phyloP scores from a whole-genome alignment of 2,113 vertebrate species.

The Chamaea fasciata region DNA sequence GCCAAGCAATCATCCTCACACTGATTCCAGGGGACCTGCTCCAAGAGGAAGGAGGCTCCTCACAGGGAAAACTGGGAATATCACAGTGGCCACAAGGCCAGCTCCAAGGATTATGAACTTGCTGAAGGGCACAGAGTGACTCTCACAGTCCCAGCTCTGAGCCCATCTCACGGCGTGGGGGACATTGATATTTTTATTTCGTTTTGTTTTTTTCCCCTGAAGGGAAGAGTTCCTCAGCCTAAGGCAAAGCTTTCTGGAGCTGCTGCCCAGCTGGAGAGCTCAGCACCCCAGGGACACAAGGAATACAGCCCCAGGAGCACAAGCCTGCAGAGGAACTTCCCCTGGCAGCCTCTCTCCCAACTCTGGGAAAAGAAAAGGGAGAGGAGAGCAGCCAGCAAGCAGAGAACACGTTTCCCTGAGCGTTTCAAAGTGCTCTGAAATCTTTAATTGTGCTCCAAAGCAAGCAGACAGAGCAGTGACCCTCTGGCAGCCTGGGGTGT shows the following conservation, averaged over 20 bases:
- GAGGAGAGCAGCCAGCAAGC: neutral
- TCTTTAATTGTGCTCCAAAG: neutral
- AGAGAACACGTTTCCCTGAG: neutral
- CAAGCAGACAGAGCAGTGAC: neutral
- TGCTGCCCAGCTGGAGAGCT: neutral
- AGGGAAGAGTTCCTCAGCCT: neutral
- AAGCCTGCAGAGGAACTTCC: neutral
- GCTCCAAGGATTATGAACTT: neutral
- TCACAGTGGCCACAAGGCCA: rapidly evolving
- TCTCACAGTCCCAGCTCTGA: neutral
- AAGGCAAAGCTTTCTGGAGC: neutral
- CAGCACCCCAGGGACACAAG: too few relatives aligned
- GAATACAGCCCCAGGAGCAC: neutral
- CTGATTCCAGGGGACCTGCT: neutral
- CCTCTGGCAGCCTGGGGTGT: neutral
- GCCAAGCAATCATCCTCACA: neutral
- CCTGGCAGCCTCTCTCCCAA: rapidly evolving
- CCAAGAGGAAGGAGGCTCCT: neutral
- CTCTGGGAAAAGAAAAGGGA: neutral
- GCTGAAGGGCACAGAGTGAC: neutral
- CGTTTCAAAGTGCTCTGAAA: neutral
- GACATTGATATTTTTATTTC: rapidly evolving
- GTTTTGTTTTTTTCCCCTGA: rapidly evolving
- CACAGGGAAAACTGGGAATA: neutral
- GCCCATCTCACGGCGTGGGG: rapidly evolving